These are phyloP conservation scores for Drosophila quinaria DNA, from an alignment of 2,888 invertebrate genomes.

Conservation along the genomic window DNA sequence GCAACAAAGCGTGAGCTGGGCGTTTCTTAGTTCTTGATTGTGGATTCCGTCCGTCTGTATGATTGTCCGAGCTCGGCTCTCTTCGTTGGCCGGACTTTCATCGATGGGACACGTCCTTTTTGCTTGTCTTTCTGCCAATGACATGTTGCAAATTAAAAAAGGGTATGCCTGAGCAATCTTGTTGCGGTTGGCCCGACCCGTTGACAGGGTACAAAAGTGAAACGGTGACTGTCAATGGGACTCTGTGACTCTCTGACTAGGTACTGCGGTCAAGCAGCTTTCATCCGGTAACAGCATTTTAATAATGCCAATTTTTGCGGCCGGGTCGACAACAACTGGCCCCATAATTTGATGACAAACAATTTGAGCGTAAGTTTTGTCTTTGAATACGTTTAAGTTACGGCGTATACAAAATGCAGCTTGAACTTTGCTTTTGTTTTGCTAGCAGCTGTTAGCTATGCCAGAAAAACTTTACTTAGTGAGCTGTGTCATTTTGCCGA, in stretches of 20 bases:
- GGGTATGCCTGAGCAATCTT: conserved; percentile 79
- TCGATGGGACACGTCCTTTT: conserved; percentile 71
- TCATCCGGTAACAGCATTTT: conserved; percentile 77
- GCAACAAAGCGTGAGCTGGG: conserved; percentile 73
- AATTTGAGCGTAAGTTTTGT: conserved; percentile 75
- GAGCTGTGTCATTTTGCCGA: conserved; percentile 52
- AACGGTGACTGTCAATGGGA: conserved; percentile 14
- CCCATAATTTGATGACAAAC: conserved; percentile 81
- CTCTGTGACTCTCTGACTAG: conserved; percentile 1
- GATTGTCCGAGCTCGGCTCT: conserved; percentile 12
- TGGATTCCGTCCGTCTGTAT: conserved; percentile 2
- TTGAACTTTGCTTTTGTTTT: conserved; percentile 28
- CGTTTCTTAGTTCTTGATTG: conserved; percentile 26
- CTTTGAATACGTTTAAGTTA: conserved; percentile 66
- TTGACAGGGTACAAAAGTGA: conserved; percentile 43
- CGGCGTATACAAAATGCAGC: conserved; percentile 23
- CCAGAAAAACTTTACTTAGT: conserved; percentile 61
- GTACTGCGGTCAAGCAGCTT: conserved; percentile 40
- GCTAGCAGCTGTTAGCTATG: conserved; percentile 41
- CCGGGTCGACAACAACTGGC: conserved; percentile 40
- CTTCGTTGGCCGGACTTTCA: conserved; percentile 15
- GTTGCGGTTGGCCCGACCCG: conserved; percentile 63
- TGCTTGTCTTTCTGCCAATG: conserved; percentile 80
- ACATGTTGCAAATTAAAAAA: conserved; percentile 82
- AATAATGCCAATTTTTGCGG: conserved; percentile 76